phyloP scores from a whole-genome alignment of 2,797 vertebrate species.

The Nyctalus aviator region DNA sequence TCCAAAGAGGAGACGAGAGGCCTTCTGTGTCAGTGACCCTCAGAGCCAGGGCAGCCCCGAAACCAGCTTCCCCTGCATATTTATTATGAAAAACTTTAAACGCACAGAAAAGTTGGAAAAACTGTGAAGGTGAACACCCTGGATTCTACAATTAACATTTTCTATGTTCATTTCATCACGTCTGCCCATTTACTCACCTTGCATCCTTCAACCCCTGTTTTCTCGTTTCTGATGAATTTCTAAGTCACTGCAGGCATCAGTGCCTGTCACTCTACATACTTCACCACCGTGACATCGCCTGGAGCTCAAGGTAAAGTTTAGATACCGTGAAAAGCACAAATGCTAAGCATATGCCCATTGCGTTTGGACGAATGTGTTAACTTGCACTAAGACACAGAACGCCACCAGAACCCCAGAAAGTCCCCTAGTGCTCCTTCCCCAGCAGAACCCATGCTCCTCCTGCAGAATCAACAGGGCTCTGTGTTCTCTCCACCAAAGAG shows the following conservation, averaged over 20 bases:
- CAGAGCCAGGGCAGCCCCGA: neutral
- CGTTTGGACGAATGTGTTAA: too few species aligned
- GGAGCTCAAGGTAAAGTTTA: neutral
- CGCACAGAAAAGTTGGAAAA: neutral
- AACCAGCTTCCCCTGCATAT: too few species aligned
- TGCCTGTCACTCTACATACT: too few species aligned
- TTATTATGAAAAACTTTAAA: neutral
- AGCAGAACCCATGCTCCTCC: too few species aligned
- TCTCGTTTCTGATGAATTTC: neutral
- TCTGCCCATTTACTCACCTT: fast-evolving
- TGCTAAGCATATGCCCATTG: neutral
- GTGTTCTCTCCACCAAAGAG: neutral
- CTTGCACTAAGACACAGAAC: neutral
- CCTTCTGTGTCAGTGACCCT: fast-evolving
- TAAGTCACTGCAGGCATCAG: neutral
- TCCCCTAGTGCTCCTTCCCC: neutral
- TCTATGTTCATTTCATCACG: fast-evolving
- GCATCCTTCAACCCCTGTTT: too few species aligned
- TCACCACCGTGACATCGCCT: neutral
- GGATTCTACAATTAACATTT: neutral
- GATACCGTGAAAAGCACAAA: neutral
- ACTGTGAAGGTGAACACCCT: too few species aligned
- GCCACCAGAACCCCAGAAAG: neutral
- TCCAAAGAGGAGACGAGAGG: fast-evolving
- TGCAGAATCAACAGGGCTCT: neutral